phyloP scores from a whole-genome alignment of 2,797 vertebrate species.

The Orientallactaga sibirica region DNA sequence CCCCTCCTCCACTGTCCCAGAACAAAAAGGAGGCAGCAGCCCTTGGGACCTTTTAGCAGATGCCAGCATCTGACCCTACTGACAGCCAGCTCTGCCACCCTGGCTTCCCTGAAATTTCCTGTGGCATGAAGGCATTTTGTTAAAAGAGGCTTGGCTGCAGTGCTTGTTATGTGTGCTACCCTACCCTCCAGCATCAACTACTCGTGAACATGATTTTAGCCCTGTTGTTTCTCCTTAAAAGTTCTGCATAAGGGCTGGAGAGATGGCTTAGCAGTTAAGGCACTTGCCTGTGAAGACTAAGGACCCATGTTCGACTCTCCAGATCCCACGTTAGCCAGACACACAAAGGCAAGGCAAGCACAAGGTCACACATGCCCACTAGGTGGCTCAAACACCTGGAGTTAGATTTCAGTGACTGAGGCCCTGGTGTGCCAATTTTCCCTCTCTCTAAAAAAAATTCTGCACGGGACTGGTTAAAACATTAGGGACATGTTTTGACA shows the following conservation, averaged over 20 bases:
- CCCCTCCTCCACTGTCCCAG: not conserved
- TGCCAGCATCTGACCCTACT: not conserved
- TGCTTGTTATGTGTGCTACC: accelerated
- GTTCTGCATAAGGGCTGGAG: no score
- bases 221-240: not conserved
- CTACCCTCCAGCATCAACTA: accelerated
- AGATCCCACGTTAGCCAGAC: no score
- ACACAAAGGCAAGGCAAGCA: no score
- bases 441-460: not conserved
- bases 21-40: slow-evolving; percentile 1
- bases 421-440: no score
- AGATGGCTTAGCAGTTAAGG: no score
- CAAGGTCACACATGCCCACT: no score
- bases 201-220: accelerated
- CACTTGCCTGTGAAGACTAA: no score
- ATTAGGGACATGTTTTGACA: not conserved
- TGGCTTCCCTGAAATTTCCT: not conserved
- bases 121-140: not conserved
- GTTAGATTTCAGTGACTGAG: no score
- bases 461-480: not conserved
- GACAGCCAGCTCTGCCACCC: not conserved
- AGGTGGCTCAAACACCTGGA: no score
- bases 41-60: not conserved
- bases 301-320: no score
- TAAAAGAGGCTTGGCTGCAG: accelerated